Evolutionary conservation across 2,113 vertebrate genomes (phyloP), one percentile per base, ranked within the genome.

Genomic region (Chaenocephalus aceratus): DNA sequence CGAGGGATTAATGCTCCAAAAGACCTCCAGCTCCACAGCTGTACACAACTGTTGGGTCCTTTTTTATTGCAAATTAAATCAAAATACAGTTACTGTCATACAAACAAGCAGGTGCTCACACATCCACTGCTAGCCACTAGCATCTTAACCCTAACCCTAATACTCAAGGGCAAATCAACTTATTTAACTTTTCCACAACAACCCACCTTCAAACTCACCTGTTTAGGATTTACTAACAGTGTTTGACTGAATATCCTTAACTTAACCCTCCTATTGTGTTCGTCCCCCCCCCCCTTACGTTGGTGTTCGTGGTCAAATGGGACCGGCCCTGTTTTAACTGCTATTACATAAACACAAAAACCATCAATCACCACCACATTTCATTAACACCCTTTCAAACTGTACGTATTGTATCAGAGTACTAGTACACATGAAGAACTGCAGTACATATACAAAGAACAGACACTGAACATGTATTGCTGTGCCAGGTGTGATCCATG

Each of bases 41-140:
- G 36, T 8, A 64, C 36, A 6, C 11, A 41, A 8, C 62, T 58
- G 71, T 61, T 45, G 13, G 4, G 18, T 56, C 36, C 10, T 56
- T 60, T 73, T 64, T 8, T 23, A 48, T 26, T 70, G 58, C 12
- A 69, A 68, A 14, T 69, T 23, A 73, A 68, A 18, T 69, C 36
- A 10, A 30, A 73, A 10, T 15, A 44, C 45, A 21, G 10, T 51
- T 21, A 12, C 1, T 30, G n/a, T 14, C 10, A 6, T n/a, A 9
- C 23, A 18, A 12, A 58, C 5, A 0, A 53, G 53, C 53, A 36
- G 41, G 14, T 21, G 52, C 54, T 81, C 30, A 34, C 48, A 63
- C 9, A 61, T 16, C 26, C 2, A 6, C 34, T 26, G 9, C 4
- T 2, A 16, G 14, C 15, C 26, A 13, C 4, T 2, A 14, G 16